Base-by-base conservation (phyloP, 2,888 invertebrate species). In the Athalia cordata region DNA sequence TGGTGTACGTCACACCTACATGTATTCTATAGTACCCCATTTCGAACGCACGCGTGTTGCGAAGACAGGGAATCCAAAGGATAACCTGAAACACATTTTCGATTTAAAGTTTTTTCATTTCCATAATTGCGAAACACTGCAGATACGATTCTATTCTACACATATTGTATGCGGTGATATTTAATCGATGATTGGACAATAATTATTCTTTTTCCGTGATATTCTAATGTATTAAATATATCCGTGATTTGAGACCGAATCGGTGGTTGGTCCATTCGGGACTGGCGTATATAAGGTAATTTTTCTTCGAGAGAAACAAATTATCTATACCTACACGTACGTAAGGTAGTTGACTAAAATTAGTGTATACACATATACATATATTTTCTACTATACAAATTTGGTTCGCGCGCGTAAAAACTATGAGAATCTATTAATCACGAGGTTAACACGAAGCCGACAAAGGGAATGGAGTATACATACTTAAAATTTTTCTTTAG, bases 401-500 rank as follows among this genome's bases (percentile, higher is more conserved):
- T 11, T 80, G 77, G 82, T 82, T 82, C 80, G 81, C 82, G 81
- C 80, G 80, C 82, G 81, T 81, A 80, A 80, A 80, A 81, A 80
- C 78, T 77, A 78, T 79, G 79, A 81, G 78, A 79, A 80, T 79
- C 79, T 80, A 82, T 83, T 82, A 83, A 83, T 82, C 82, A 82
- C 81, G 82, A 81, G 77, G 81, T 82, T 81, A 84, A 83, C 82
- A 78, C 81, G 80, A 77, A 72, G 78, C 83, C 84, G 83, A 83
- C 83, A 84, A 83, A 84, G 84, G 82, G 29, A 29, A 80, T 5
- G 68, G 6, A 43, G 29, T 50, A 62, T 75, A 75, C 75, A 75
- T 64, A 64, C 75, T 75, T 75, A 61, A 78, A 68, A 79, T 67
- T 77, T 77, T 78, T 66, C 67, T 67, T 59, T 64, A 52, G 64